Evolutionary conservation across 1,140 invertebrate genomes (phyloP).

Genomic region (Apis dorsata): DNA sequence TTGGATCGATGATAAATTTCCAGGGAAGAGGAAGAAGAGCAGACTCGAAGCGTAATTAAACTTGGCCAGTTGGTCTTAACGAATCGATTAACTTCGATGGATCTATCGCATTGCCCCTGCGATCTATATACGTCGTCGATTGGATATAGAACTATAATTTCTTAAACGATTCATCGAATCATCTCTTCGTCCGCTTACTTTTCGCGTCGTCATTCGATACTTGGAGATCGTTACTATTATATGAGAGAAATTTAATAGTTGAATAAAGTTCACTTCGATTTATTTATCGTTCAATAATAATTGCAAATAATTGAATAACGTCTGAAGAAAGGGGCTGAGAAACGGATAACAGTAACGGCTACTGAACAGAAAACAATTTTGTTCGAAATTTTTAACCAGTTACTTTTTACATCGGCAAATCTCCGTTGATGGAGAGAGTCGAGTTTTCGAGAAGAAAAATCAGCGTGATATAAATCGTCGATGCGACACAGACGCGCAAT

Average conservation of each 20-base stretch:
- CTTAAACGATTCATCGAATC: background rate
- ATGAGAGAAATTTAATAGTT: no score
- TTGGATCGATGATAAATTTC: conserved; percentile 20
- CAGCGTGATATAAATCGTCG: conserved; percentile 48
- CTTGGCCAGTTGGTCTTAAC: conserved; percentile 37
- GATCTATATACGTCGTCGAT: background rate
- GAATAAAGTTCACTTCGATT: no score
- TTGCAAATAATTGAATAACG: no score
- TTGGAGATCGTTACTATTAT: no score
- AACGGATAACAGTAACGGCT: no score
- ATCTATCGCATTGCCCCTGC: conserved; percentile 46
- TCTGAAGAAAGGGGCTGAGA: no score
- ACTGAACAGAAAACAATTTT: no score
- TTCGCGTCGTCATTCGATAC: no score
- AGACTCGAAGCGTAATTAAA: conserved; percentile 32
- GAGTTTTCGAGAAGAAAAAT: conserved; percentile 13
- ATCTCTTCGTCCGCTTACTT: background rate
- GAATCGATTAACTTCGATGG: conserved; percentile 62
- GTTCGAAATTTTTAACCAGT: no score
- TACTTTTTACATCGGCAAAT: background rate
- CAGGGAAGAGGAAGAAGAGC: background rate
- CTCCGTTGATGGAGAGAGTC: no score
- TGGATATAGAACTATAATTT: conserved; percentile 38
- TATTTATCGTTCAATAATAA: no score
- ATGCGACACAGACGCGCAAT: conserved; percentile 42